Evolutionary conservation across 2,888 invertebrate genomes (phyloP), one percentile per base, ranked within the genome.

Genomic region (Chydorus sphaericus): DNA sequence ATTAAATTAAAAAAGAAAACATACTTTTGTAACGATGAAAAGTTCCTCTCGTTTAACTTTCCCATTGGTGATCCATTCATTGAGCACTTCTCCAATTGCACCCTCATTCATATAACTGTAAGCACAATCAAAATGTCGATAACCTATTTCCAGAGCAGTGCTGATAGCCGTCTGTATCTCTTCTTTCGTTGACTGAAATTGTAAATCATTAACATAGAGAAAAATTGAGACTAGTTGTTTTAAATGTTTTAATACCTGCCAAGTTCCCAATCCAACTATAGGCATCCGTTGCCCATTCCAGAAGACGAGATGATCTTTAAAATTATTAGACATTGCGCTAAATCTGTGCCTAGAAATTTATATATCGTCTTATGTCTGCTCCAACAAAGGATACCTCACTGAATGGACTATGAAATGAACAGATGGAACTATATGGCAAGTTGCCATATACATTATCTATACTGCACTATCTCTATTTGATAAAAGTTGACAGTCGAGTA

Each of bases 181-280:
- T 7, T 59, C 61, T 8, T 60, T 60, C 33, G 55, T 56, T 0
- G 62, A 61, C 59, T 63, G 54, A 51, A 54, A 57, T 31, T 26
- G 16, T 52, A 62, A 75, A 80, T 23, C 14, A 8, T 11, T 38
- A 14, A n/a, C 11, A 49, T 38, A 38, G 39, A 31, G 37, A 28
- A 48, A 54, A 18, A 14, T 11, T 5, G 18, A 26, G 5, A 18
- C 11, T 33, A 52, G n/a, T n/a, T n/a, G n/a, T n/a, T n/a, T n/a
- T n/a, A n/a, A n/a, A n/a, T n/a, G n/a, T 38, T 11, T 14, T 2
- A 38, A 48, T 71, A 85, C 85, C 74, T 82, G 80, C 85, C 85
- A 86, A 57, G 85, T 85, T 57, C 86, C 86, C 64, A 82, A 80
- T 54, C 86, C 86, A 52, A 86, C 70, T 52, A 77, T 71, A 7